Evolutionary conservation across 2,888 invertebrate species (phyloP).

Genomic region (Orthosia gracilis): DNA sequence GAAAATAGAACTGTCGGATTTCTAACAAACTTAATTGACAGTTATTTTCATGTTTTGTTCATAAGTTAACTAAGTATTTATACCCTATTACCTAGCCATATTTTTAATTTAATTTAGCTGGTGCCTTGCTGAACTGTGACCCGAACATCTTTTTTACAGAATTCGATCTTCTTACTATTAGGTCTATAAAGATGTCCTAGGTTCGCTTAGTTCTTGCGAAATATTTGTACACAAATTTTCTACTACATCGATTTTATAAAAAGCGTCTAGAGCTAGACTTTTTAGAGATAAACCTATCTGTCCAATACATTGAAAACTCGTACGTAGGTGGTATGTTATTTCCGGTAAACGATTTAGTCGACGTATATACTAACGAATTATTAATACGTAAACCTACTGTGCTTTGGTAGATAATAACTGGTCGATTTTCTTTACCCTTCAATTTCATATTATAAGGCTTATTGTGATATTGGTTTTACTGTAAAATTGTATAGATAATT

Average conservation of each 20-base stretch:
- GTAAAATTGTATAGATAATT: slow-evolving; percentile 49
- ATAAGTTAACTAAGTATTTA: background rate
- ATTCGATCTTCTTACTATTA: slow-evolving; percentile 28
- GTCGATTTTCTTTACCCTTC: slow-evolving; percentile 48
- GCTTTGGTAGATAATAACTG: slow-evolving; percentile 71
- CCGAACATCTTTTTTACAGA: slow-evolving; percentile 11
- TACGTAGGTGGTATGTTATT: slow-evolving; percentile 63
- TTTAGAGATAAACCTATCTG: slow-evolving; percentile 68
- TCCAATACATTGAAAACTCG: slow-evolving; percentile 66
- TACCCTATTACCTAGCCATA: background rate
- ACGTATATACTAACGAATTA: slow-evolving; percentile 56
- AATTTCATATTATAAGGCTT: slow-evolving; percentile 57
- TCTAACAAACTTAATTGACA: slow-evolving; percentile 1
- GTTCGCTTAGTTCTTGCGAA: slow-evolving; percentile 51
- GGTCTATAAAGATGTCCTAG: slow-evolving; percentile 35
- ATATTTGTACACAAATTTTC: slow-evolving; percentile 70
- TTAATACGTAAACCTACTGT: slow-evolving; percentile 67
- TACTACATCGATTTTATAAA: slow-evolving; percentile 75
- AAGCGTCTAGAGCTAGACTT: slow-evolving; percentile 70
- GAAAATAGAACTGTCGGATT: slow-evolving; percentile 8
- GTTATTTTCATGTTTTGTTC: background rate
- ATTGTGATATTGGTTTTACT: slow-evolving; percentile 44
- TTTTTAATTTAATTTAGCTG: slow-evolving; percentile 12
- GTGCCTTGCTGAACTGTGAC: slow-evolving; percentile 31
- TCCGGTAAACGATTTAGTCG: slow-evolving; percentile 55